Evolutionary conservation across 2,113 vertebrate genomes (phyloP), one percentile per base, ranked within the genome.

Genomic region (Jacana jacana): DNA sequence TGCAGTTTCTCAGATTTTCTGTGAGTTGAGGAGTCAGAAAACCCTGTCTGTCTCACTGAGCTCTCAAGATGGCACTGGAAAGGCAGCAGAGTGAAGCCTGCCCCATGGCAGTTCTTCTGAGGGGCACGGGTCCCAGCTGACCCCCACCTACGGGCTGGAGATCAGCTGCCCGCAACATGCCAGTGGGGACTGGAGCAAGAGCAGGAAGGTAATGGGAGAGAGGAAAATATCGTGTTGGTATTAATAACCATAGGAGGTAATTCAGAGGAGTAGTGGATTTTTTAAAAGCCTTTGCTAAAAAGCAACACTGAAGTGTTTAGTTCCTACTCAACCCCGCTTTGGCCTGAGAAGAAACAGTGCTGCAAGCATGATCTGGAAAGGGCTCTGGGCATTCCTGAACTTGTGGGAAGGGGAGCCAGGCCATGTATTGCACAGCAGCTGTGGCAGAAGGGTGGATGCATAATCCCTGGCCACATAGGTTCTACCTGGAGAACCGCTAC

Each of bases 261-360:
- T 30, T 55, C 15, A 71, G 57, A n/a, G 46, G 13, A 40, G 8
- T 17, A 17, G 2, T 12, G 33, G 3, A 9, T n/a, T 88, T 82
- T 55, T 18, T 55, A 42, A 76, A 55, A 68, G 8, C 48, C 22
- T 93, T 78, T 79, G 31, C 28, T 8, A 5, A 52, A 39, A 81
- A 73, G 44, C 20, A 49, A 11, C 6, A 4, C 4, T 7, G 31
- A 28, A 64, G 13, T 7, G 9, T 39, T 78, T 13, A 25, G 24
- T 18, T 80, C 22, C 10, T 40, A 9, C 28, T 11, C 1, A 2
- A 0, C 6, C 20, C 9, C 0, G 1, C 8, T 22, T 28, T 69
- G 64, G 44, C 37, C 30, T 48, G 69, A 35, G 63, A 77, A 69
- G 57, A 23, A 55, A 8, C 27, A 70, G 61, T 60, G 30, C 40